phyloP scores from a whole-genome alignment of 2,888 invertebrate genomes.

The Coenonympha glycerion region DNA sequence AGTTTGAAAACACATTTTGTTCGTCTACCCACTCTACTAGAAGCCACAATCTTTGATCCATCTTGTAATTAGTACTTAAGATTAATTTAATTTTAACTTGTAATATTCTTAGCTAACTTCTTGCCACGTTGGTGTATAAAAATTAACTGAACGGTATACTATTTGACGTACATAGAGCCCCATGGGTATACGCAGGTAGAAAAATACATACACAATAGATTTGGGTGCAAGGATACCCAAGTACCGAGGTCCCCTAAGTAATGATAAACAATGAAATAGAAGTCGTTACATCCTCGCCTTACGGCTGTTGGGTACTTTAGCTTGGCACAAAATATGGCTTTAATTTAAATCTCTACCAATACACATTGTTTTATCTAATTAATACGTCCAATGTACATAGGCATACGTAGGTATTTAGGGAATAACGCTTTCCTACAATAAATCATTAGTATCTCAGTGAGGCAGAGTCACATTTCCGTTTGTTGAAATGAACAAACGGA shows the following conservation, averaged over 20 bases:
- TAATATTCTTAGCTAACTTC: background rate
- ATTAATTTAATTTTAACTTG: constrained; percentile 7
- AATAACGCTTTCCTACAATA: too few species aligned
- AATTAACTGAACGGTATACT: constrained; percentile 25
- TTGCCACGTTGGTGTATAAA: constrained; percentile 18
- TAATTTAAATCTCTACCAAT: background rate
- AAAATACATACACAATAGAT: constrained; percentile 30
- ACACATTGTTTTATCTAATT: background rate
- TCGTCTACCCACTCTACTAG: constrained; percentile 57
- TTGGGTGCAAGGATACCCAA: constrained; percentile 15
- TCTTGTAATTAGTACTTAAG: constrained; percentile 27
- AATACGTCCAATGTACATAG: too few species aligned
- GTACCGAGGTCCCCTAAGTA: constrained; percentile 24
- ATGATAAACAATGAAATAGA: constrained; percentile 19
- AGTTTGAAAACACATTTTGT: constrained; percentile 41
- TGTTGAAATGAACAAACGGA: too few species aligned
- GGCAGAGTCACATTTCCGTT: too few species aligned
- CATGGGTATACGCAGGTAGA: constrained; percentile 32
- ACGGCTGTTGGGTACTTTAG: too few species aligned
- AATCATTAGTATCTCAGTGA: too few species aligned
- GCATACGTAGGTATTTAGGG: too few species aligned
- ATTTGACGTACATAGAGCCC: background rate
- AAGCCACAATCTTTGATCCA: constrained; percentile 47
- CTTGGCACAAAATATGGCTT: too few species aligned
- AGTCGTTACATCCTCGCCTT: background rate